Evolutionary conservation across 2,113 vertebrate genomes (phyloP), one percentile per base, ranked within the genome.

Genomic region (Hucho hucho): DNA sequence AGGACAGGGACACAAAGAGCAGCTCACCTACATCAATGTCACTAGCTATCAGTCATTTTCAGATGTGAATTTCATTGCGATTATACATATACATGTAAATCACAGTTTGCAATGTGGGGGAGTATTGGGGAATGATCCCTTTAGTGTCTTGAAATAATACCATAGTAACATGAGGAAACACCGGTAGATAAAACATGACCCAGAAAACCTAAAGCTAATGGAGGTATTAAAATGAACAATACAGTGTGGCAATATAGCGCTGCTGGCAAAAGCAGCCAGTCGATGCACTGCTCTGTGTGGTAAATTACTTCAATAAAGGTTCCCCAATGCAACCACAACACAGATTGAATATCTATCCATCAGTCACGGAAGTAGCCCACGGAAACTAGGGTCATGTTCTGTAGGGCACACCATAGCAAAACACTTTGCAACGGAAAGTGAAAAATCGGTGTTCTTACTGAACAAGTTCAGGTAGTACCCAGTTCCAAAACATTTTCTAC

Each of bases 271-370:
- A 70, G 73, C 65, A 53, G 49, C 70, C 46, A 70, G 47, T 56
- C 75, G 83, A 79, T 56, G 69, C 82, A 83, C 85, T 79, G n/a
- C 56, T 26, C 75, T 46, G 77, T 68, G 82, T 86, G 81, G 79
- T 86, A 86, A 88, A 89, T 85, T 87, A 86, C 75, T 4, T 75
- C 85, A 85, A 90, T 90, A 87, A 90, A 84, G 75, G 74, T 0
- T 37, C 76, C 0, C 6, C 47, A 4, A 16, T 28, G 76, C 68
- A 70, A 82, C 76, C 0, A 3, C 58, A 9, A 61, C n/a, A 22
- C 58, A 24, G 58, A 22, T 43, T 43, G 37, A 9, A 56, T 82
- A 90, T 43, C 37, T 37, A 37, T 9, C 37, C 9, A 43, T 89
- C 88, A 80, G 76, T 87, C 88, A 87, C 79, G 76, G 88, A 89